Percentiles rank a stretch among this genome's conserved stretches.
phyloP scores from a whole-genome alignment of 2,888 invertebrate genomes.

The Pollenia labialis region DNA sequence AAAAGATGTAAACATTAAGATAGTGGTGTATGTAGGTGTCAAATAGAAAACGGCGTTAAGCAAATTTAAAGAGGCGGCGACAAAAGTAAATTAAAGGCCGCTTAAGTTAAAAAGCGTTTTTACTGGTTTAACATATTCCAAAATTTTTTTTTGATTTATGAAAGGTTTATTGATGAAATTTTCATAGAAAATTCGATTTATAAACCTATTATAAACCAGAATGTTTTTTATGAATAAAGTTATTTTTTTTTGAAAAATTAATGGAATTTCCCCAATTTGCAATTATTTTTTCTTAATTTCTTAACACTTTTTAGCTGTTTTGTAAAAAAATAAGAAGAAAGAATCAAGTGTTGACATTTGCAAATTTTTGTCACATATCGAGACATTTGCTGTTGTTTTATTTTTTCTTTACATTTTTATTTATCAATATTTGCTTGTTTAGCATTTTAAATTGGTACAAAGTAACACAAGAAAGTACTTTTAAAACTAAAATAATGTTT shows the following conservation, averaged over 20 bases:
- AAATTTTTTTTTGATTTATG: no score
- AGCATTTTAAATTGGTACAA: slow-evolving; percentile 78
- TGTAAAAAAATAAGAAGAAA: neutral
- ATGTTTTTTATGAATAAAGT: neutral
- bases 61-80: slow-evolving; percentile 4
- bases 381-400: slow-evolving; percentile 75
- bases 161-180: no score
- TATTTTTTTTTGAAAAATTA: slow-evolving; percentile 7
- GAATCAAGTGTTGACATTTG: slow-evolving; percentile 75
- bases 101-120: neutral
- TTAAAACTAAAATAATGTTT: slow-evolving; percentile 32
- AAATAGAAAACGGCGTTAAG: neutral
- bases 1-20: slow-evolving; percentile 62
- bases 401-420: slow-evolving; percentile 40
- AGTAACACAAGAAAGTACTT: slow-evolving; percentile 5
- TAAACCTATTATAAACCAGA: no score
- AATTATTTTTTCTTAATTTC: slow-evolving; percentile 21
- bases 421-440: slow-evolving; percentile 75
- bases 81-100: neutral
- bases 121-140: neutral
- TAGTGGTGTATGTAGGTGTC: slow-evolving; percentile 62
- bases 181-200: no score
- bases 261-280: slow-evolving; percentile 59
- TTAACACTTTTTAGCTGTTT: slow-evolving; percentile 17
- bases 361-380: slow-evolving; percentile 82